Conservation (phyloP, 2,113 vertebrate species). For the Prionailurus viverrinus region DNA sequence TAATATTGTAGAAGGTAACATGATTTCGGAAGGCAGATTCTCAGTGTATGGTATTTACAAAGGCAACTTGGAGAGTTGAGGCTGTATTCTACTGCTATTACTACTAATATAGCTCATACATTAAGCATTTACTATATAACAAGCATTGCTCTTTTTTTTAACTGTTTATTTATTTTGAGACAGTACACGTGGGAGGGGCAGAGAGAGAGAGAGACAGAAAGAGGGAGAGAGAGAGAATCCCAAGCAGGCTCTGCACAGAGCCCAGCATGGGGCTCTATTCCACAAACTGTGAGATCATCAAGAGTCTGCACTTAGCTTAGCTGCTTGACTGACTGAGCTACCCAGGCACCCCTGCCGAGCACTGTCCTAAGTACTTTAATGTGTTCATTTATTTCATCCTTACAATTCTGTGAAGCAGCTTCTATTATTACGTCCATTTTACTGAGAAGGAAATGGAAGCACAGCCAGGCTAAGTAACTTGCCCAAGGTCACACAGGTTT, state of each 20-base stretch:
- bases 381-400: background rate
- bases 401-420: background rate
- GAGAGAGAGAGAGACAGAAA: too few species aligned
- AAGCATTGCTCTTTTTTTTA: background rate
- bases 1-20: background rate
- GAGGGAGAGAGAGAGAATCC: too few species aligned
- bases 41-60: background rate
- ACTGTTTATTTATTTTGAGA: too few species aligned
- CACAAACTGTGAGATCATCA: too few species aligned
- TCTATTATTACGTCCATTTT: background rate
- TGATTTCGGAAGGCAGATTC: background rate
- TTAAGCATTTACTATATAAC: background rate
- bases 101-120: too few species aligned
- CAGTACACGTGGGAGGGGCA: too few species aligned
- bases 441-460: background rate
- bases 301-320: too few species aligned
- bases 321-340: too few species aligned
- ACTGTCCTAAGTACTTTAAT: background rate
- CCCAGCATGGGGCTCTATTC: too few species aligned
- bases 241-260: too few species aligned
- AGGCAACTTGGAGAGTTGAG: background rate
- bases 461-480: background rate
- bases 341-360: background rate
- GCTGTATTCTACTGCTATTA: background rate
- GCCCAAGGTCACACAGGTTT: background rate